Evolutionary conservation across 35 echinoderm and acorn worm species (phyloP).

Genomic region (Stichopus chloronotus): DNA sequence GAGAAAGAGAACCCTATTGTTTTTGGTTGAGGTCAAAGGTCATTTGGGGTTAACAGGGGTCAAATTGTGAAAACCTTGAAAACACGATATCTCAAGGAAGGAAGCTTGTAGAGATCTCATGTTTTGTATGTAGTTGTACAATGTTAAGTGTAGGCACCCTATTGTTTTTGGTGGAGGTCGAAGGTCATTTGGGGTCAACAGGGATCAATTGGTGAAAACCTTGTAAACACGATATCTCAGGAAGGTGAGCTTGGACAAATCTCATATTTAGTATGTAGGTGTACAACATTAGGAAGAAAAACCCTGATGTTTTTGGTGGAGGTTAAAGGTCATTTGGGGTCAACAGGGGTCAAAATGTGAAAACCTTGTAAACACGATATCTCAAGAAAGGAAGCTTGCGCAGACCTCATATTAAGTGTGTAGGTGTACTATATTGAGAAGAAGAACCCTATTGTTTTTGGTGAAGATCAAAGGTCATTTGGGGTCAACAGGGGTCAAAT

Average conservation of each 20-base stretch:
- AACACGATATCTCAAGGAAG: no score
- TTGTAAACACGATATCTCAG: not conserved
- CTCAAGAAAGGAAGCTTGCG: not conserved
- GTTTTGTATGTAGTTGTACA: no score
- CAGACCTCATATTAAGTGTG: not conserved
- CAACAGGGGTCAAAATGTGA: not conserved
- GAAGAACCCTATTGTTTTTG: not conserved
- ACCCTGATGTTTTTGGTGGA: not conserved
- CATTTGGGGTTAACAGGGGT: no score
- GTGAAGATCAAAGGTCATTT: not conserved
- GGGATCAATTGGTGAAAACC: no score
- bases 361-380: not conserved
- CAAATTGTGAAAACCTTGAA: no score
- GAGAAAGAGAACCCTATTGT: no score
- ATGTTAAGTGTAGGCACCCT: no score
- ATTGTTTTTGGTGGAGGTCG: no score
- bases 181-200: no score
- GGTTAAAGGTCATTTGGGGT: not conserved
- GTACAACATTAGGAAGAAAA: not conserved
- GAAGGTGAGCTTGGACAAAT: not conserved
- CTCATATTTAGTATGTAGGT: not conserved
- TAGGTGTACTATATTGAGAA: not conserved
- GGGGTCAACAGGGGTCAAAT: not conserved
- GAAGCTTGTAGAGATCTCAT: no score
- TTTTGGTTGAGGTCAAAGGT: no score